Evolutionary conservation across 2,113 vertebrate genomes (phyloP).

Genomic region (Eretmochelys imbricata): DNA sequence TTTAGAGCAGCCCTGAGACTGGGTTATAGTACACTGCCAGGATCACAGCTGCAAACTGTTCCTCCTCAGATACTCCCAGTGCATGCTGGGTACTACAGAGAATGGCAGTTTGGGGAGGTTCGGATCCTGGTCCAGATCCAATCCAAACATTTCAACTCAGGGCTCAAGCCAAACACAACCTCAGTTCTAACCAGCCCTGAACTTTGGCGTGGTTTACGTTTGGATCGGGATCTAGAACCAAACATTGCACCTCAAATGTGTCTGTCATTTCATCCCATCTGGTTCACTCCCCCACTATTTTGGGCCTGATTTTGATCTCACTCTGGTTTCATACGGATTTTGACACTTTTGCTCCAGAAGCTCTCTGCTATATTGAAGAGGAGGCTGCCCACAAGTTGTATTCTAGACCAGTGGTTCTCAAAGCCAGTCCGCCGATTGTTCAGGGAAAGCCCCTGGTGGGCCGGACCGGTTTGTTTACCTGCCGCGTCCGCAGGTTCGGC

Average conservation of each 20-base stretch:
- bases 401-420: not conserved
- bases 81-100: not conserved
- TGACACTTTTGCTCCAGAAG: not conserved
- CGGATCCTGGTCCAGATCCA: not conserved
- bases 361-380: not conserved
- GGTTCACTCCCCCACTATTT: too few relatives aligned
- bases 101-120: not conserved
- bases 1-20: not conserved
- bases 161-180: not conserved
- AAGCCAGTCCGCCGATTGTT: too few relatives aligned
- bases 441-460: too few relatives aligned
- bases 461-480: too few relatives aligned
- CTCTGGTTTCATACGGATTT: not conserved
- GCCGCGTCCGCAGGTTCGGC: too few relatives aligned
- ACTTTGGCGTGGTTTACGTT: not conserved
- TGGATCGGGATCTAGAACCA: not conserved
- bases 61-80: not conserved
- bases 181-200: not conserved
- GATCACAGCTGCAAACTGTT: not conserved
- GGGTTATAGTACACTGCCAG: not conserved
- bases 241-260: not conserved
- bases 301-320: not conserved
- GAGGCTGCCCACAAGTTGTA: not conserved
- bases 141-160: not conserved
- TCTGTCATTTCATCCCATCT: not conserved